These are phyloP conservation scores for Philopotamus ludificatus DNA, from an alignment of 1,140 invertebrate genomes.

Conservation along the genomic window DNA sequence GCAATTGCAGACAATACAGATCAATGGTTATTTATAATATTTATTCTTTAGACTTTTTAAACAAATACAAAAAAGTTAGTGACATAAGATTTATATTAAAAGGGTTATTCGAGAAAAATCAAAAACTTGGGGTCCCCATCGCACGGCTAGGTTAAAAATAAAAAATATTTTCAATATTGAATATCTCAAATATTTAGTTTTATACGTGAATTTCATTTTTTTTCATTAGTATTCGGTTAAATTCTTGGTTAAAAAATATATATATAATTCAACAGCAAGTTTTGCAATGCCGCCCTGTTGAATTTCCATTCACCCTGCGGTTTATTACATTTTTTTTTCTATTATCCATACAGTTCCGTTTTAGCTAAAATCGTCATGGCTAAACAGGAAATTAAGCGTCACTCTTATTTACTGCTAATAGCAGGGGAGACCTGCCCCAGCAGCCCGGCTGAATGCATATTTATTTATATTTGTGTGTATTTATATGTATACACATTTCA, in stretches of 20 bases:
- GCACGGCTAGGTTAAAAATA: background rate
- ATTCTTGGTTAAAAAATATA: background rate
- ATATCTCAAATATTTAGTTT: no score
- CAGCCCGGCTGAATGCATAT: background rate
- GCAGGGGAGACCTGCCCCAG: conserved; percentile 15
- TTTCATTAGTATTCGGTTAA: no score
- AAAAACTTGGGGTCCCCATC: no score
- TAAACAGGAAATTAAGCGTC: conserved; percentile 38
- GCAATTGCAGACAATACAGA: no score
- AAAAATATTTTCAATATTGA: background rate
- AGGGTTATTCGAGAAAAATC: no score
- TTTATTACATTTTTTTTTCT: conserved; percentile 26
- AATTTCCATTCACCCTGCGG: background rate
- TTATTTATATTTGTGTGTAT: conserved; percentile 6
- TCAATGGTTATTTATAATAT: no score
- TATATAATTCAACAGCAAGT: background rate
- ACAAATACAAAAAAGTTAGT: no score
- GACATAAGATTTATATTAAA: no score
- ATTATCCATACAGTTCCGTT: conserved; percentile 24
- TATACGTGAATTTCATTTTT: no score
- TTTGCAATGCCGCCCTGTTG: background rate
- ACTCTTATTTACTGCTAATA: conserved; percentile 39
- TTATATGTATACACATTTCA: conserved; percentile 20
- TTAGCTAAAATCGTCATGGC: conserved; percentile 32
- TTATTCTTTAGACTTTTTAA: no score